A percentile compares a stretch with the other conserved stretches of the same genome.
phyloP scores from a whole-genome alignment of 2,797 vertebrate species.

The Decapterus maruadsi region DNA sequence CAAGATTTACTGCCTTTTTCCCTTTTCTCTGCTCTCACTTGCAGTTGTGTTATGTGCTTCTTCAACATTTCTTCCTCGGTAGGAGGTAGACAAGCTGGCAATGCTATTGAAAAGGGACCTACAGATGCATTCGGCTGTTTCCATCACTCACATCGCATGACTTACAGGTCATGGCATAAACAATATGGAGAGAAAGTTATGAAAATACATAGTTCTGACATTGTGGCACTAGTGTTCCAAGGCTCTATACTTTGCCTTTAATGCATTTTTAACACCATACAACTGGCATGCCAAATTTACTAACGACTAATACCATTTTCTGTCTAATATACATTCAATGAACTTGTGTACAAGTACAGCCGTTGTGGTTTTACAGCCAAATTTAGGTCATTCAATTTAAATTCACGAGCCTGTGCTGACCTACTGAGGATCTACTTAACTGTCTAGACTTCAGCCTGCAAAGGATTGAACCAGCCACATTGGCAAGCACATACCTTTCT shows the following conservation, averaged over 20 bases:
- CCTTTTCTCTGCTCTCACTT: background rate
- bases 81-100: too few species aligned
- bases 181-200: background rate
- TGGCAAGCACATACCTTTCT: conserved; percentile 28
- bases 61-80: too few species aligned
- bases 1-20: background rate
- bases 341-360: background rate
- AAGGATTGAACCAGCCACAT: conserved; percentile 21
- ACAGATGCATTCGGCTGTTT: too few species aligned
- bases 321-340: conserved; percentile 1
- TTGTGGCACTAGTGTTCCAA: background rate
- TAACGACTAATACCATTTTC: background rate
- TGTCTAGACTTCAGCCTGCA: conserved; percentile 46
- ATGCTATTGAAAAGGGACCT: too few species aligned
- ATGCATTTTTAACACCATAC: background rate
- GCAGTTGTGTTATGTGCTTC: too few species aligned
- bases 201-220: background rate
- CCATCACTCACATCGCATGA: too few species aligned
- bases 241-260: background rate
- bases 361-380: conserved; percentile 1
- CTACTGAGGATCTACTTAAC: conserved; percentile 20
- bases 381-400: conserved; percentile 11
- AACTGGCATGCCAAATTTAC: background rate
- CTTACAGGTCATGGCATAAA: background rate
- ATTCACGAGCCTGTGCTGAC: conserved; percentile 8